Evolutionary conservation across 2,113 vertebrate species (phyloP).

Genomic region (Rhabdornis inornatus): DNA sequence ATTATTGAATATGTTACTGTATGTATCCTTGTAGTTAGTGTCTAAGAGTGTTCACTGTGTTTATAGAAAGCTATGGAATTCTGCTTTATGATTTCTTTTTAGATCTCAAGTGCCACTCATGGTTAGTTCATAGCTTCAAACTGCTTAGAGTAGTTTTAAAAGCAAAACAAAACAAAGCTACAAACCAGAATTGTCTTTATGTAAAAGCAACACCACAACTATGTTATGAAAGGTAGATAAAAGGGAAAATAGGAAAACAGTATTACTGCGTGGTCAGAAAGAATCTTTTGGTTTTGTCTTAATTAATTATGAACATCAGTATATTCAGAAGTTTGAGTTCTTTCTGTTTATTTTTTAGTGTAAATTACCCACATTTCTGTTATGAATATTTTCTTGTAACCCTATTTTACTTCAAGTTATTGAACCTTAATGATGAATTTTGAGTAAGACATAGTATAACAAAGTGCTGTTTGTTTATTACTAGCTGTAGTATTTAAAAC

Average conservation of each 20-base stretch:
- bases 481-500: neutral
- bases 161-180: neutral
- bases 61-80: neutral
- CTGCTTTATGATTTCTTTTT: neutral
- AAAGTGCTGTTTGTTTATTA: neutral
- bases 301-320: neutral
- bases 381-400: neutral
- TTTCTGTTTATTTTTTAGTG: neutral
- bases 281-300: neutral
- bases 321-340: neutral
- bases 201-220: neutral
- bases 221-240: neutral
- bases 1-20: neutral
- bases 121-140: neutral
- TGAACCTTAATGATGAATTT: neutral
- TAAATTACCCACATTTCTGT: neutral
- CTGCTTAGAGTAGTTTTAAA: neutral
- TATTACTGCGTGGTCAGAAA: neutral
- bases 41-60: neutral
- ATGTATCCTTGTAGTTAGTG: neutral
- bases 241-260: neutral
- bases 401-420: neutral
- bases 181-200: neutral
- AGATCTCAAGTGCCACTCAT: neutral
- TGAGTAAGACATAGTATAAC: neutral